These are phyloP conservation scores for Nephrotoma flavescens DNA, from an alignment of 2,888 invertebrate species.

Conservation along the genomic window DNA sequence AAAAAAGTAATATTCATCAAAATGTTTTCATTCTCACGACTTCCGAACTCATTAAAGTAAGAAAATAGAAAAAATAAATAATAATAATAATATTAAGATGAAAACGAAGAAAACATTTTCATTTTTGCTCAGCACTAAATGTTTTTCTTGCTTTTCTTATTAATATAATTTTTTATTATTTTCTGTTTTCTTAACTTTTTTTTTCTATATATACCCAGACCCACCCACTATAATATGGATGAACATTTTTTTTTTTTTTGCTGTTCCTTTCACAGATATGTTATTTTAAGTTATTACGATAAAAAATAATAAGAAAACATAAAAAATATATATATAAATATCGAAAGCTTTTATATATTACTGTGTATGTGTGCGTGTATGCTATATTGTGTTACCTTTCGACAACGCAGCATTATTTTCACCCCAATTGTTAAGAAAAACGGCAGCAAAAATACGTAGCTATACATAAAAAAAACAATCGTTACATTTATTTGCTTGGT, in stretches of 20 bases:
- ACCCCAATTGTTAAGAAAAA: not conserved
- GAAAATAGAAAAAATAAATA: not conserved
- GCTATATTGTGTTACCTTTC: not conserved
- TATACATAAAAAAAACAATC: not conserved
- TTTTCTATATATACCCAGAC: not conserved
- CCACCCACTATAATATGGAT: not conserved
- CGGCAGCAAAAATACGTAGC: not conserved
- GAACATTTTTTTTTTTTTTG: not conserved
- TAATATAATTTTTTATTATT: not conserved
- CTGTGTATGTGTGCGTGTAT: not conserved
- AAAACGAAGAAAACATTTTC: not conserved
- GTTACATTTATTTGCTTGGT: not conserved
- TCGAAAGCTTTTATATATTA: not conserved
- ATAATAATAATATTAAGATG: not conserved
- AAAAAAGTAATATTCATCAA: not conserved
- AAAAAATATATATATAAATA: not conserved
- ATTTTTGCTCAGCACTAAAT: not conserved
- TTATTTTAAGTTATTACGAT: not conserved
- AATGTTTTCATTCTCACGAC: slow-evolving; percentile 1
- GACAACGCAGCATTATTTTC: not conserved
- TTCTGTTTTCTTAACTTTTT: not conserved
- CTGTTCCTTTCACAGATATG: not conserved
- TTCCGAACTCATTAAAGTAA: slow-evolving; percentile 1
- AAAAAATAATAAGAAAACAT: not conserved
- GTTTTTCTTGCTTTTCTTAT: not conserved